Percentiles rank a stretch among this genome's conserved stretches.
Evolutionary conservation across 2,797 vertebrate genomes (phyloP).

Genomic region (Pyrocephalus nanus): DNA sequence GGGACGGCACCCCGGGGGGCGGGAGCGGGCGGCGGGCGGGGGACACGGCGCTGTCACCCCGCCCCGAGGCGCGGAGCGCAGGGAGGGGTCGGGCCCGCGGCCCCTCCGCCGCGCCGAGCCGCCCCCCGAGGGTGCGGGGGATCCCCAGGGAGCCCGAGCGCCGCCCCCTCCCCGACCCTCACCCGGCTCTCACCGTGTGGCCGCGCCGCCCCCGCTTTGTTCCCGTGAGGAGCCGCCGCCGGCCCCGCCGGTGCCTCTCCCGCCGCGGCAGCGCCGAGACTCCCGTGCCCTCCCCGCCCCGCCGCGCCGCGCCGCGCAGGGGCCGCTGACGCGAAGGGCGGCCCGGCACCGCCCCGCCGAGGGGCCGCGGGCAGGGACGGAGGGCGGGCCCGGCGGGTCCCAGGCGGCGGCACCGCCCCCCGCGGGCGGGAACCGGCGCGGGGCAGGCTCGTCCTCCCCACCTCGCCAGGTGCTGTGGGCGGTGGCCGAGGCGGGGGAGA

Average conservation of each 20-base stretch:
- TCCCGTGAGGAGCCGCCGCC: slow-evolving; percentile 41
- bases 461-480: neutral
- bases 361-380: neutral
- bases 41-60: neutral
- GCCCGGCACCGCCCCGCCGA: neutral
- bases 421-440: neutral
- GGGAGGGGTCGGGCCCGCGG: neutral
- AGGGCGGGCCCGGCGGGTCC: neutral
- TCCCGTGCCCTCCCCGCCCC: neutral
- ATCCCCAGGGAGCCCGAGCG: neutral
- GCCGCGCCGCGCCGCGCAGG: neutral
- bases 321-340: slow-evolving; percentile 16
- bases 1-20: neutral
- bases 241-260: slow-evolving; percentile 28
- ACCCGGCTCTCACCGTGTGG: slow-evolving; percentile 21
- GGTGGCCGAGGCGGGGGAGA: neutral
- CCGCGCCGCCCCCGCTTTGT: slow-evolving; percentile 71
- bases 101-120: neutral
- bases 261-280: slow-evolving; percentile 4
- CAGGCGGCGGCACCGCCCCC: neutral
- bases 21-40: neutral
- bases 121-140: neutral
- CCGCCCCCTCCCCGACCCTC: neutral
- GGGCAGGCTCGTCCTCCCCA: no score
- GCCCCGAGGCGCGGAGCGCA: neutral